Conservation (phyloP, 2,888 invertebrate species). For the Rotaria macrura region DNA sequence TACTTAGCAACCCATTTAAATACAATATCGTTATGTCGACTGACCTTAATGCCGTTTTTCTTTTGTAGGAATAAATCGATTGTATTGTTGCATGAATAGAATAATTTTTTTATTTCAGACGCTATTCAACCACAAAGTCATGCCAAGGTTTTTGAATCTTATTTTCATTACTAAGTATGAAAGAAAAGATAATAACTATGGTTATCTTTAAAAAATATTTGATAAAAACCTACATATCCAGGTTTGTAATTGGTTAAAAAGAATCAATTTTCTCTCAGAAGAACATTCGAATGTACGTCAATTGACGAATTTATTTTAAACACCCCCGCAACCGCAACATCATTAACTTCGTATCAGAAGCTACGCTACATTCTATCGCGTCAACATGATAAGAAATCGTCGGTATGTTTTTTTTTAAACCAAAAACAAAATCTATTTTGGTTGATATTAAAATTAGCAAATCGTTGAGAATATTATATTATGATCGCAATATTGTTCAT, state of each 20-base stretch:
- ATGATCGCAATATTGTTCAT: too few relatives aligned
- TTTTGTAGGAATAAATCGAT: neutral
- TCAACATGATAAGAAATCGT: neutral
- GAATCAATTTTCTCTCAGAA: too few relatives aligned
- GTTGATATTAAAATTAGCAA: neutral
- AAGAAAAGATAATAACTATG: too few relatives aligned
- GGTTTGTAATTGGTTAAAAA: too few relatives aligned
- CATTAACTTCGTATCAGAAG: too few relatives aligned
- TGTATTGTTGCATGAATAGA: neutral
- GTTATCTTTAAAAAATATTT: too few relatives aligned
- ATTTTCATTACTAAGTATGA: neutral
- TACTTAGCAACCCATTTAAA: neutral
- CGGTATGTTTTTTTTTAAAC: neutral
- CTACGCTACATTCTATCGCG: neutral
- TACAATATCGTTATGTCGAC: neutral
- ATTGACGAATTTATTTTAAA: too few relatives aligned
- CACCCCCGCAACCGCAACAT: too few relatives aligned
- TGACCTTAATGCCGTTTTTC: neutral
- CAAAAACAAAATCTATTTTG: neutral
- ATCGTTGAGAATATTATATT: too few relatives aligned
- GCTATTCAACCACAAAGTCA: neutral
- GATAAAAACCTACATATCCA: too few relatives aligned
- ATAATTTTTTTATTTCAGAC: neutral
- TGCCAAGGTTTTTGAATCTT: neutral
- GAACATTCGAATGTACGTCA: too few relatives aligned